Evolutionary conservation across 1,140 invertebrate genomes (phyloP).

Genomic region (Thaumetopoea pityocampa): DNA sequence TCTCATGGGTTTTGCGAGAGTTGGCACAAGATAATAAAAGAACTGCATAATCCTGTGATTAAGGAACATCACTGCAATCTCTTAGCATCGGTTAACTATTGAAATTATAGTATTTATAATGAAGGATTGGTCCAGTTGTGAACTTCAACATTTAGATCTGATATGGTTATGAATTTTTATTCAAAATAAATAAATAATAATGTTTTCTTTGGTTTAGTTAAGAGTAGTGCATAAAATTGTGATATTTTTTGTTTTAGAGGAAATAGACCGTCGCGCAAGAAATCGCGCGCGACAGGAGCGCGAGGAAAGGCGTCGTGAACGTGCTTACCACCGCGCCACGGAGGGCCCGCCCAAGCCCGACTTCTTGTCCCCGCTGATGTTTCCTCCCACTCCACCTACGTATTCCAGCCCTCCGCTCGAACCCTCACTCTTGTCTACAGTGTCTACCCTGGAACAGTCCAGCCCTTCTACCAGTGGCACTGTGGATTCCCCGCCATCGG

Average conservation of each 20-base stretch:
- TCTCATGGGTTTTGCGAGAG: too few species aligned
- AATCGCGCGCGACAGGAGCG: slow-evolving; percentile 46
- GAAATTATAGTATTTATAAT: too few species aligned
- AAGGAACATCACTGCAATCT: too few species aligned
- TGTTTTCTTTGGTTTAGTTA: too few species aligned
- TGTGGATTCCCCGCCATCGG: slow-evolving; percentile 29
- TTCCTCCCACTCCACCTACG: slow-evolving; percentile 39
- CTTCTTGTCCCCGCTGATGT: slow-evolving; percentile 46
- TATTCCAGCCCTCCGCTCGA: slow-evolving; percentile 34
- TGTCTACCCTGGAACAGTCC: slow-evolving; percentile 12
- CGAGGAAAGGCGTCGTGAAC: slow-evolving; percentile 55
- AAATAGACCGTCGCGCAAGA: slow-evolving; percentile 51
- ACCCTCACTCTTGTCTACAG: slow-evolving; percentile 5
- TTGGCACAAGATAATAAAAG: too few species aligned
- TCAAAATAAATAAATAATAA: too few species aligned
- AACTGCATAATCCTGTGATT: too few species aligned
- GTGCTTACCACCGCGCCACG: slow-evolving; percentile 43
- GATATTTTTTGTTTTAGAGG: slow-evolving; percentile 33
- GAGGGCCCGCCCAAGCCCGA: slow-evolving; percentile 58
- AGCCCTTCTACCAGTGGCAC: slow-evolving; percentile 27
- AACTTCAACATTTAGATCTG: too few species aligned
- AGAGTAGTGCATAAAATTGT: too few species aligned
- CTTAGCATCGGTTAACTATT: too few species aligned
- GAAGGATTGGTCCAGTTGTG: too few species aligned
- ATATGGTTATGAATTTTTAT: slow-evolving; percentile 1